phyloP scores from a whole-genome alignment of 2,888 invertebrate species.

The Mechanitis mazaeus region DNA sequence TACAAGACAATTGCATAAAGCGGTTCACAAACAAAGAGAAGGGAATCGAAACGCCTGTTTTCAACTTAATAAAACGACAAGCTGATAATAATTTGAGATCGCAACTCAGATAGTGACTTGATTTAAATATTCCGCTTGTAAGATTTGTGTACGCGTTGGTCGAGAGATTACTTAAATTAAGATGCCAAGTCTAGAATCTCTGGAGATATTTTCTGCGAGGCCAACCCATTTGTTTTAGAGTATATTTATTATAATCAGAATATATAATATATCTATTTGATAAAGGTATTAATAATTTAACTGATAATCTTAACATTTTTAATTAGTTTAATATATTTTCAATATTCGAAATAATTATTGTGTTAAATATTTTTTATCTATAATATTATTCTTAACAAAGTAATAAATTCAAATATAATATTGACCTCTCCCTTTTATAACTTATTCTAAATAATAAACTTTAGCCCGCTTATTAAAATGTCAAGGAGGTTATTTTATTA shows the following conservation, averaged over 20 bases:
- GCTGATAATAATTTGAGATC: slow-evolving; percentile 51
- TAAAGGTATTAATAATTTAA: too few relatives aligned
- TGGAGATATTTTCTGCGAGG: slow-evolving; percentile 26
- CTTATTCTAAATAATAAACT: slow-evolving; percentile 32
- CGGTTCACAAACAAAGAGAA: slow-evolving; percentile 14
- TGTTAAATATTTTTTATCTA: neutral
- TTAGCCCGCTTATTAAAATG: slow-evolving; percentile 58
- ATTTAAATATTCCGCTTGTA: slow-evolving; percentile 60
- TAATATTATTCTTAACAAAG: neutral
- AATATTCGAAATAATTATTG: neutral
- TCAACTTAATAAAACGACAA: slow-evolving; percentile 36
- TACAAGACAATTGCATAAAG: neutral
- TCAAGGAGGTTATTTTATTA: slow-evolving; percentile 54
- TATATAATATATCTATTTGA: too few relatives aligned
- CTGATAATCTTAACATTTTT: too few relatives aligned
- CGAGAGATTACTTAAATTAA: slow-evolving; percentile 40
- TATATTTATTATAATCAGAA: neutral
- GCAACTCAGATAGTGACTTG: slow-evolving; percentile 59
- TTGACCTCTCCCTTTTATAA: slow-evolving; percentile 13
- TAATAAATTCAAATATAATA: neutral
- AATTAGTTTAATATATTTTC: neutral
- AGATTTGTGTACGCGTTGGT: slow-evolving; percentile 53
- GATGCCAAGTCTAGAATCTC: slow-evolving; percentile 29
- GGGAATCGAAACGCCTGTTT: slow-evolving; percentile 17
- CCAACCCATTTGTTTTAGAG: slow-evolving; percentile 15